phyloP scores from a whole-genome alignment of 2,113 vertebrate species.

The Antechinus flavipes region DNA sequence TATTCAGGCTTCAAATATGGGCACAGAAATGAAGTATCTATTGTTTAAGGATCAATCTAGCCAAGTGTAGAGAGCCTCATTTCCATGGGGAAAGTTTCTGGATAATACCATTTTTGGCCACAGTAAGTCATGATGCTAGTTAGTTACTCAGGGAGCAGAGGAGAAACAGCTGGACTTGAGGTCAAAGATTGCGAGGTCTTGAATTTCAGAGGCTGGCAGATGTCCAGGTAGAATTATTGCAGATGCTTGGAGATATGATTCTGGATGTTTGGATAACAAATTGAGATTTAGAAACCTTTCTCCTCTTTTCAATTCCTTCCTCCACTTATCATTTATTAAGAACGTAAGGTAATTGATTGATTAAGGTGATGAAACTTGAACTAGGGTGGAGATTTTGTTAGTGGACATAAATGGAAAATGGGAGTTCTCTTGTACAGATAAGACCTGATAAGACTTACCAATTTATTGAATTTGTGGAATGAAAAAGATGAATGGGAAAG shows the following conservation, averaged over 20 bases:
- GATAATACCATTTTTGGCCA: neutral
- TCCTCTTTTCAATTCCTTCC: neutral
- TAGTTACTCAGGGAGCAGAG: neutral
- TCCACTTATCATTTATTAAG: neutral
- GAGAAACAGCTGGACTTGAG: neutral
- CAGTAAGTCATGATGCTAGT: neutral
- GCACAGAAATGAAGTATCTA: neutral
- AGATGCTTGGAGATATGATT: neutral
- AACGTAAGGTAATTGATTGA: neutral
- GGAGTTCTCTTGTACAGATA: neutral
- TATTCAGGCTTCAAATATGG: neutral
- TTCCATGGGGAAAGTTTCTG: neutral
- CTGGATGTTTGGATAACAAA: neutral
- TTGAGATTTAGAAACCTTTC: neutral
- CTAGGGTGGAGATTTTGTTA: neutral
- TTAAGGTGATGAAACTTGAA: neutral
- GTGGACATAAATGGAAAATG: neutral
- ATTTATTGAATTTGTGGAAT: neutral
- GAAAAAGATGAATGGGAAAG: neutral
- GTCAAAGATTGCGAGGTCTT: neutral
- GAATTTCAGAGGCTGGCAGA: neutral
- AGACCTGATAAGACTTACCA: neutral
- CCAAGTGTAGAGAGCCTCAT: neutral
- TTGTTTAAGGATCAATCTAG: neutral
- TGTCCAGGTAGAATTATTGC: neutral